Evolutionary conservation across 1,140 invertebrate species (phyloP), one percentile per base, ranked within the genome.

Genomic region (Lepidurus packardi): DNA sequence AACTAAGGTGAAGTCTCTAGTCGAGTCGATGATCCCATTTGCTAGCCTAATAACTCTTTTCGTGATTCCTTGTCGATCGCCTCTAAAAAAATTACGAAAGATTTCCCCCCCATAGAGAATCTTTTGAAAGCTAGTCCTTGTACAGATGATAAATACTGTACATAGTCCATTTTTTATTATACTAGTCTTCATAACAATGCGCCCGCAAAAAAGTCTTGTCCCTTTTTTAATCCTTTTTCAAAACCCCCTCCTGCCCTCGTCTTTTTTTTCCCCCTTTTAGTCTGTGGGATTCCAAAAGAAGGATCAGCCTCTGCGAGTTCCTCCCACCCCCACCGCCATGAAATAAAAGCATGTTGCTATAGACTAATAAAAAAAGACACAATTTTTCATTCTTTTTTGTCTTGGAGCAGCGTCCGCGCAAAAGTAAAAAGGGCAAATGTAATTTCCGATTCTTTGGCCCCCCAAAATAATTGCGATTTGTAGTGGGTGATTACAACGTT

Each of bases 161-260:
- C 53, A 65, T 65, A 65, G 53, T 65, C 53, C 53, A 65, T 65
- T 65, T 65, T 65, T 65, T 65, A 65, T 65, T 65, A 65, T 65
- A 65, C 53, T 65, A 65, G 53, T 65, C 53, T 65, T 65, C 53
- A 65, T 65, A 65, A 65, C n/a, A 65, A 47, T 65, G 21, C 8
- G 53, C 53, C 21, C 53, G 53, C 53, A 65, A 65, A 65, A 65
- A 13, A 16, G 16, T 65, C 9, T 65, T 65, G 53, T 65, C 13
- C 21, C 21, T 65, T 47, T 65, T 65, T 65, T 65, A 65, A 65
- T 65, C 53, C 16, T 65, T 65, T 16, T 65, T 65, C 53, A 65
- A 65, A n/a, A 65, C 16, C 16, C 53, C 53, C 13, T 65, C 13
- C 53, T 34, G 34, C 34, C 34, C 34, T 34, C 34, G 34, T 34